These are phyloP conservation scores for Heliconius melpomene DNA, from an alignment of 1,140 invertebrate species.

Conservation along the genomic window DNA sequence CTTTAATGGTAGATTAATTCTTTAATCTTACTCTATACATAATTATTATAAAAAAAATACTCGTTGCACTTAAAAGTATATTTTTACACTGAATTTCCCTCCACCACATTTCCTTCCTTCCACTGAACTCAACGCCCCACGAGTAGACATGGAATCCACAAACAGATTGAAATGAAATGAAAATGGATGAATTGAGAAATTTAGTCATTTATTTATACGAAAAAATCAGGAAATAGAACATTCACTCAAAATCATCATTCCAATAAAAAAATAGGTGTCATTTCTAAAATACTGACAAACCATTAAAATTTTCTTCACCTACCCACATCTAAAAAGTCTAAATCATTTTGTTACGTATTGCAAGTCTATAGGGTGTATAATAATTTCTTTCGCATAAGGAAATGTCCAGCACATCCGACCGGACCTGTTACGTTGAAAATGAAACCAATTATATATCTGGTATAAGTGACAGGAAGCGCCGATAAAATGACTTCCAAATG, in stretches of 20 bases:
- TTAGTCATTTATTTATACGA: too few species aligned
- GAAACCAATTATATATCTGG: conserved; percentile 76
- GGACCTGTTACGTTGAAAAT: conserved; percentile 76
- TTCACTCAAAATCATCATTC: too few species aligned
- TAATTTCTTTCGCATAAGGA: conserved; percentile 49
- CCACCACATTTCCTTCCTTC: too few species aligned
- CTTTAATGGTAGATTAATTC: not conserved
- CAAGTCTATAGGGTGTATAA: conserved; percentile 48
- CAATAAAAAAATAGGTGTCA: not conserved
- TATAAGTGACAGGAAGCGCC: conserved; percentile 46
- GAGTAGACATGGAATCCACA: too few species aligned
- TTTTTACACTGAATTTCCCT: too few species aligned
- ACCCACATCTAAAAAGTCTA: not conserved
- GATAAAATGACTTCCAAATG: conserved; percentile 16
- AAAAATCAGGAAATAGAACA: too few species aligned
- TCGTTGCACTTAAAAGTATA: too few species aligned
- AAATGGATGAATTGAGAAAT: too few species aligned
- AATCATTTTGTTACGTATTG: conserved; percentile 41
- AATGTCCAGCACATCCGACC: conserved; percentile 60
- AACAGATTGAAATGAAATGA: too few species aligned
- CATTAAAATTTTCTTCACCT: not conserved
- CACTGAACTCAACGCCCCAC: too few species aligned
- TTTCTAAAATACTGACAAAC: not conserved
- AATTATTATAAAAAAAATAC: too few species aligned
- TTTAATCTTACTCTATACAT: not conserved